Conservation (phyloP, 2,888 invertebrate genomes). For the Euzophera pinguis region DNA sequence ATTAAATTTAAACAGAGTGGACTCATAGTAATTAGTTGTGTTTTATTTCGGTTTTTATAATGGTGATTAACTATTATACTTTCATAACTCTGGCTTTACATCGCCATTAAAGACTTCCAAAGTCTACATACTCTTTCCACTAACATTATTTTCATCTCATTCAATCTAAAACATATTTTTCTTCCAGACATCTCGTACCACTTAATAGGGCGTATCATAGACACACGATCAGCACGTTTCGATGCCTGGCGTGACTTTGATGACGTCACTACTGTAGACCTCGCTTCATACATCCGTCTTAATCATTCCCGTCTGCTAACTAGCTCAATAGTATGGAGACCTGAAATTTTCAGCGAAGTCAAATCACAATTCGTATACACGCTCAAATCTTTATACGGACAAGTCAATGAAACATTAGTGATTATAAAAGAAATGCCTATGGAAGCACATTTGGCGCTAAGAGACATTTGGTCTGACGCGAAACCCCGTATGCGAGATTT, state of each 20-base stretch:
- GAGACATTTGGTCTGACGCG: constrained; percentile 87
- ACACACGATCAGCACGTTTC: constrained; percentile 86
- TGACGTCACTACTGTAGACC: constrained; percentile 87
- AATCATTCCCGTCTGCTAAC: constrained; percentile 92
- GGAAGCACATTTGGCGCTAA: constrained; percentile 83
- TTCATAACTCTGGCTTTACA: too few species aligned
- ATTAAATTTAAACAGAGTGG: too few species aligned
- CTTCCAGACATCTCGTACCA: constrained; percentile 77
- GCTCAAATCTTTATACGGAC: constrained; percentile 59
- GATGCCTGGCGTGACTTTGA: constrained; percentile 91
- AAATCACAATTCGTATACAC: constrained; percentile 51
- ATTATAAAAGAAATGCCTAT: constrained; percentile 78
- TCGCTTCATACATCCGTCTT: constrained; percentile 87
- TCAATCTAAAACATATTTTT: not conserved
- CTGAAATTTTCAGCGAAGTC: constrained; percentile 81
- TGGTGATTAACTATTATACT: too few species aligned
- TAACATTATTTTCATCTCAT: too few species aligned
- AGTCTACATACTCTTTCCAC: too few species aligned
- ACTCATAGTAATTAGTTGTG: too few species aligned
- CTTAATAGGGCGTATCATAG: constrained; percentile 87
- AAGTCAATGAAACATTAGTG: constrained; percentile 64
- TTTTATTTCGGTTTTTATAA: too few species aligned
- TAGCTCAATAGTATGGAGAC: constrained; percentile 89
- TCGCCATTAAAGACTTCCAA: too few species aligned
- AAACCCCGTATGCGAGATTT: constrained; percentile 85